These are phyloP conservation scores for Thymelicus acteon DNA, from an alignment of 2,888 invertebrate genomes.

Conservation along the genomic window DNA sequence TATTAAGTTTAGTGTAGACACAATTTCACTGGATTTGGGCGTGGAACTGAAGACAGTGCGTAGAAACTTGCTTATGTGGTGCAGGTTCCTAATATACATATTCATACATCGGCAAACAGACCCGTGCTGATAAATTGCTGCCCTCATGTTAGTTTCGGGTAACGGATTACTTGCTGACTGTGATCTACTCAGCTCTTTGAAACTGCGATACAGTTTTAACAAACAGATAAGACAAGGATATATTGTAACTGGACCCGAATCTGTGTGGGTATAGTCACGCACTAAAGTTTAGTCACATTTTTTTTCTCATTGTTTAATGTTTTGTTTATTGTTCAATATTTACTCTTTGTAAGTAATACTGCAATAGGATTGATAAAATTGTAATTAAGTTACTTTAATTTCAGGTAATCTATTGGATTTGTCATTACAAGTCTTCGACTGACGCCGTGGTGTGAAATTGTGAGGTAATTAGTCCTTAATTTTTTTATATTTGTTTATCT, in stretches of 20 bases:
- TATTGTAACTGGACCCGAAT: background rate
- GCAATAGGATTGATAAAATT: too few species aligned
- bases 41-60: background rate
- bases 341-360: too few species aligned
- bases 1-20: background rate
- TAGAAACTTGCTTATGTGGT: background rate
- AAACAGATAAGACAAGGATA: background rate
- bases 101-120: constrained; percentile 25
- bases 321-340: background rate
- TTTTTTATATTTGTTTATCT: too few species aligned
- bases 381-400: background rate
- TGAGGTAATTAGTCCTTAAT: background rate
- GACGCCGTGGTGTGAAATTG: background rate
- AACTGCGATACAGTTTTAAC: background rate
- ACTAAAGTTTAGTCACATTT: background rate
- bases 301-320: background rate
- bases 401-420: constrained; percentile 1
- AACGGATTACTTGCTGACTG: constrained; percentile 20
- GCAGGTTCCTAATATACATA: constrained; percentile 24
- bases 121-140: constrained; percentile 26
- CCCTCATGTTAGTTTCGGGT: constrained; percentile 18
- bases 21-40: background rate
- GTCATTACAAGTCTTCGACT: background rate
- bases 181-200: background rate
- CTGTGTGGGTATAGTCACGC: background rate